Base-by-base conservation (phyloP, 2,888 invertebrate genomes). In the Drosophila eohydei region DNA sequence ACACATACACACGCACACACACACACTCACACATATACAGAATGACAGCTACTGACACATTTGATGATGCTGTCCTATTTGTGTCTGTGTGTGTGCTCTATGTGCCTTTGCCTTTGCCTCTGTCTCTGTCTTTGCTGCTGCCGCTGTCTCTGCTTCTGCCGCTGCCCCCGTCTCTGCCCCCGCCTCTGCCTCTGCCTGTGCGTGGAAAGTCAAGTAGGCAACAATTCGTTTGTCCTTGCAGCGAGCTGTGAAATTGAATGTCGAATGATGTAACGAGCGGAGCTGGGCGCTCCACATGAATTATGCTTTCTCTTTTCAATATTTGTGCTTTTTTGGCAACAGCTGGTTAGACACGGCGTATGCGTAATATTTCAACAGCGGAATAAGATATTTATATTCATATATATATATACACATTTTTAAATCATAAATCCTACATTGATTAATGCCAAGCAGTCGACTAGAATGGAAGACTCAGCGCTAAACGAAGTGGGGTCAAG, bases 181-280 rank as follows among this genome's bases (percentile, higher is more conserved):
- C n/a, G n/a, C n/a, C 8, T 16, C n/a, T 40, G 6, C 8, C 5
- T 9, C 16, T 41, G 2, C 4, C 21, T 21, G 28, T 28, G 46
- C 12, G 12, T 28, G 28, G 50, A 58, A 55, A 58, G 61, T 63
- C 71, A 71, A 74, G 66, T 67, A 63, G 74, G 55, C 67, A 11
- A 50, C 51, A 65, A 65, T 63, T 66, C 59, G 59, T 67, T 44
- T 69, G 65, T 52, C 69, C 72, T 72, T 80, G 73, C 90, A 88
- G 74, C 78, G 90, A 87, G 74, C 82, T 90, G 90, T 87, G 82
- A 87, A 87, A 87, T 90, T 84, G 78, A 80, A 83, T 81, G 65
- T 87, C 64, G 70, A 44, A 71, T 81, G 57, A 59, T 81, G 71
- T 71, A 67, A 56, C 41, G 55, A 66, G 57, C 9, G 52, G 14